Evolutionary conservation across 1,140 invertebrate species (phyloP), one percentile per base, ranked within the genome.

Genomic region (Drosophila pallidifrons): DNA sequence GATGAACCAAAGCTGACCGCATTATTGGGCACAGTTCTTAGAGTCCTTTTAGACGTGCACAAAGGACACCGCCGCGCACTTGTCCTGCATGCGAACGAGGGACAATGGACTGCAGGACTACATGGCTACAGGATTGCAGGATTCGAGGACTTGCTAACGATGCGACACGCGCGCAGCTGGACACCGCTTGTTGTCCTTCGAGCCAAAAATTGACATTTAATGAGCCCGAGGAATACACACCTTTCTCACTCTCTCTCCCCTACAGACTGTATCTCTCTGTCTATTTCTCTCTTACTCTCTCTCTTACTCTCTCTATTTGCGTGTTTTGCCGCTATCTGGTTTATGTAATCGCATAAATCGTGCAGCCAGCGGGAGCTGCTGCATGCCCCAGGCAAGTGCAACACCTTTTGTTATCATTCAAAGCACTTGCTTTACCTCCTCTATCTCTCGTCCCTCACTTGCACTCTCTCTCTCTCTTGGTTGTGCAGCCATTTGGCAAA

Each of bases 331-430:
- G n/a, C 49, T 75, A 70, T 75, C 72, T 70, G 51, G 58, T 25
- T 70, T 75, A 70, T 70, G 67, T 70, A 70, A 75, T 75, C 72
- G 58, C 72, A 75, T 75, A 75, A 75, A 75, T 75, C 66, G 58
- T 74, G 58, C 51, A 35, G 72, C 66, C 72, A 70, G 66, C 66
- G 66, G 72, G 66, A 57, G 51, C 65, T 74, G 49, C 49, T 45
- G 71, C 71, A 58, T 71, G 68, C 70, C 47, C 47, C 55, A 58
- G 63, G 70, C 41, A 54, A 54, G 49, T 63, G 72, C 72, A 75
- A 75, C 72, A 75, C 72, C 72, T 75, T 70, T 75, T 75, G 67
- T 75, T 75, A 75, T 75, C 72, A 75, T 70, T 63, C 72, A 58
- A 75, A 70, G 66, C 66, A 70, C 66, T 55, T 70, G 67, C 49